phyloP scores from a whole-genome alignment of 1,140 invertebrate species.

The Cotesia chilonis region DNA sequence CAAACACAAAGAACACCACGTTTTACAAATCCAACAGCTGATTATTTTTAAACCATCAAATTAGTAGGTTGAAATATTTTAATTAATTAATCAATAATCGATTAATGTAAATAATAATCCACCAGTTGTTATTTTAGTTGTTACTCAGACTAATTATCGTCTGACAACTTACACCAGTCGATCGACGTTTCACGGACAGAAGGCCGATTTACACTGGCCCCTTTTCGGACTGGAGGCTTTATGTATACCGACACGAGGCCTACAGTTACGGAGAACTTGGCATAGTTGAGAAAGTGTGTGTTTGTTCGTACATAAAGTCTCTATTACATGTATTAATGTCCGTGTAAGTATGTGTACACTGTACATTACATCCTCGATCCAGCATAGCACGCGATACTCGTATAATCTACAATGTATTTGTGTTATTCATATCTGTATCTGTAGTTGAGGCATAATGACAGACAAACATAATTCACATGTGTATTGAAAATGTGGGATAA shows the following conservation, averaged over 20 bases:
- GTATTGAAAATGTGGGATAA: too few relatives aligned
- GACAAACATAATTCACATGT: too few relatives aligned
- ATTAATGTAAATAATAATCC: not conserved
- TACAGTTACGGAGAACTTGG: slow-evolving; percentile 25
- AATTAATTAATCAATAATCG: too few relatives aligned
- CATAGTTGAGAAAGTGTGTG: slow-evolving; percentile 14
- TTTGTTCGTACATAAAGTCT: slow-evolving; percentile 1
- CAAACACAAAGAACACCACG: too few relatives aligned
- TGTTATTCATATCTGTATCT: too few relatives aligned
- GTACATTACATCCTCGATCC: not conserved
- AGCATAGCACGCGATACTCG: not conserved
- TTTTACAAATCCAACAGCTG: too few relatives aligned
- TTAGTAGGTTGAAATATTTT: too few relatives aligned
- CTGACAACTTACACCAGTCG: not conserved
- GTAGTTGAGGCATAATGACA: too few relatives aligned
- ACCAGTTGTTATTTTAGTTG: slow-evolving; percentile 11
- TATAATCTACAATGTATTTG: too few relatives aligned
- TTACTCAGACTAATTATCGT: too few relatives aligned
- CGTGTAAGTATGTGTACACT: not conserved
- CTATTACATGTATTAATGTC: not conserved
- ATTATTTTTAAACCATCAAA: too few relatives aligned
- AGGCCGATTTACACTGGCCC: slow-evolving; percentile 62
- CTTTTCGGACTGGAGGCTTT: slow-evolving; percentile 53
- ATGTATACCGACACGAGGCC: slow-evolving; percentile 53
- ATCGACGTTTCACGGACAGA: slow-evolving; percentile 51